Evolutionary conservation across 2,888 invertebrate genomes (phyloP), one percentile per base, ranked within the genome.

Genomic region (Andrena marginata): DNA sequence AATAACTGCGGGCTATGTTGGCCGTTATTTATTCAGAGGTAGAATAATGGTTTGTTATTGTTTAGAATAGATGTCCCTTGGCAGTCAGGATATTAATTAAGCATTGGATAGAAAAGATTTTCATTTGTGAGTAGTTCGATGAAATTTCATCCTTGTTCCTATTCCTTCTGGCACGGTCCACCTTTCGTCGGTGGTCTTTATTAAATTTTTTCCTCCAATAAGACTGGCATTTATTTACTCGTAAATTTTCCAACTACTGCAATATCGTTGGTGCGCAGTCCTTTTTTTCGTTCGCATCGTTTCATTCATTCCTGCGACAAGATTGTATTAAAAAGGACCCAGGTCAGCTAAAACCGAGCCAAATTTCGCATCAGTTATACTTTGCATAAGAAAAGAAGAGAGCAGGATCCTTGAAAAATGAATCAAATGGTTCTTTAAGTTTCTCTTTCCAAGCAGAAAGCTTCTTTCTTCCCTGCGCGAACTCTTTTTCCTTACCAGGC

Each of bases 201-300:
- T 80, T 78, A 80, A 80, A 80, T 77, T 77, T 72, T 68, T 56
- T 2, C 56, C 26, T 59, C 29, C 29, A 68, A 72, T 35, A 49
- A 42, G 23, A 63, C 62, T 48, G 64, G 33, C 62, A 31, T 79
- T 69, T 51, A 73, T 63, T 79, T 73, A 48, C 42, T 59, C 79
- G 31, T 64, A 79, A 69, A 73, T 69, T 81, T 60, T 8, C 8
- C 0, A 20, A 23, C 48, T 51, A 16, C 26, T 31, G 42, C 26
- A 73, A 81, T 73, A 73, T 51, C 23, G n/a, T 29, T 31, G 10
- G 5, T 2, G 20, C 16, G 7, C 16, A 8, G 13, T 13, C 49
- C 49, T 10, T 20, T 31, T 56, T 64, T 42, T 33, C 2, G 16
- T 20, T 71, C 7, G 3, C 20, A 16, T 59, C 29, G 33, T 29